phyloP scores from a whole-genome alignment of 2,797 vertebrate species.

The Hydrolagus colliei region DNA sequence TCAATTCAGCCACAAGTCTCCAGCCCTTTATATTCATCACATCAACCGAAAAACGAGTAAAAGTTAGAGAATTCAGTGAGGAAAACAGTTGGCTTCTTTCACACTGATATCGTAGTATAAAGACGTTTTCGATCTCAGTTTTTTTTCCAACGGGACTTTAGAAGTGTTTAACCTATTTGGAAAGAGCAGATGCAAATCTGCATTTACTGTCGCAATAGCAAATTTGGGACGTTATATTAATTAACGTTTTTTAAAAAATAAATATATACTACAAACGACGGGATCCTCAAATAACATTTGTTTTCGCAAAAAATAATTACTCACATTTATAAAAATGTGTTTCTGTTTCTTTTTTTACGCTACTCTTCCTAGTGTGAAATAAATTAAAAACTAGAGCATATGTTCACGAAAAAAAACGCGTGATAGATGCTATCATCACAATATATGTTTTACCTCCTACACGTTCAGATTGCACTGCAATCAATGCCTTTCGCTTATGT shows the following conservation, averaged over 20 bases:
- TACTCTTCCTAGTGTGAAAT: too few relatives aligned
- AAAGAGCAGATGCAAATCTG: neutral
- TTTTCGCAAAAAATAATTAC: conserved; percentile 40
- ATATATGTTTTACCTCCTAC: neutral
- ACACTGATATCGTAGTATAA: conserved; percentile 44
- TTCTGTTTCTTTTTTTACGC: neutral
- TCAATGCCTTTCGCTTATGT: neutral
- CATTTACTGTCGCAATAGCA: neutral
- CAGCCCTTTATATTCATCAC: conserved; percentile 80
- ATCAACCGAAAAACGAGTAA: conserved; percentile 75
- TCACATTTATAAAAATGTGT: neutral
- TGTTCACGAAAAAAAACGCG: too few relatives aligned
- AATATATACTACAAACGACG: conserved; percentile 85
- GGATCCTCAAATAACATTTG: conserved; percentile 88
- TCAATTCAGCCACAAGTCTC: conserved; percentile 84
- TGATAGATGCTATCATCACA: too few relatives aligned
- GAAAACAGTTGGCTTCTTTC: conserved; percentile 65
- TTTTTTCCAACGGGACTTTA: neutral
- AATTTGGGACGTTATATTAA: conserved; percentile 39
- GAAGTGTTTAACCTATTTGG: neutral
- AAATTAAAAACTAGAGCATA: neutral
- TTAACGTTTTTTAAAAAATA: conserved; percentile 51
- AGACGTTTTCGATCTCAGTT: conserved; percentile 4
- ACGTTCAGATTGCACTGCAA: neutral
- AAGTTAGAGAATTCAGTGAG: conserved; percentile 71